A percentile compares a stretch with the other conserved stretches of the same genome.
Evolutionary conservation across 2,113 vertebrate species (phyloP).

Genomic region (Macroglossus sobrinus): DNA sequence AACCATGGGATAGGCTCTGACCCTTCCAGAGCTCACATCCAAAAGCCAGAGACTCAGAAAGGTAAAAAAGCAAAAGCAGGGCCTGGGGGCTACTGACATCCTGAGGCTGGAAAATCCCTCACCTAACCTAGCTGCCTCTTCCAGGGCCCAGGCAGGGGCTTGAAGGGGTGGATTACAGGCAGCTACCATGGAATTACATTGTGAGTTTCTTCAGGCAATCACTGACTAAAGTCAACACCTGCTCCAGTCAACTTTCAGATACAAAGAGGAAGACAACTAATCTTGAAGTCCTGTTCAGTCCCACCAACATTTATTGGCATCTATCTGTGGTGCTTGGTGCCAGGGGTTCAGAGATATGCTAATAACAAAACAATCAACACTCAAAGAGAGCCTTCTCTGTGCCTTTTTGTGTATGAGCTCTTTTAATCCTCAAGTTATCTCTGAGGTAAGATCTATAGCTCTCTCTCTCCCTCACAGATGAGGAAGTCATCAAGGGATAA

Average conservation of each 20-base stretch:
- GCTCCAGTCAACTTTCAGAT: not conserved
- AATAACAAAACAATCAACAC: not conserved
- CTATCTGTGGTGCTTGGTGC: too few relatives aligned
- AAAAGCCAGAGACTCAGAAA: not conserved
- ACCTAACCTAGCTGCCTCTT: not conserved
- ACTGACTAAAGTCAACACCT: not conserved
- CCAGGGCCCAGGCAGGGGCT: not conserved
- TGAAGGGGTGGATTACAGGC: too few relatives aligned
- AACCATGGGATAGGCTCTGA: not conserved
- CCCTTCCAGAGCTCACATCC: not conserved
- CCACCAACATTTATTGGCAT: not conserved
- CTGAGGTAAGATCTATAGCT: not conserved
- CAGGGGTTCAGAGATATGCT: not conserved
- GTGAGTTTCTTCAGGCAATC: not conserved
- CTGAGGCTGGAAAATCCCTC: not conserved
- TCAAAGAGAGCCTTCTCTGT: not conserved
- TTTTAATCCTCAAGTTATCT: not conserved
- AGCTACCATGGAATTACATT: not conserved
- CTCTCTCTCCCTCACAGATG: not conserved
- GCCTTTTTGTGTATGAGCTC: not conserved
- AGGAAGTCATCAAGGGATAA: not conserved
- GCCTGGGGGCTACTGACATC: not conserved
- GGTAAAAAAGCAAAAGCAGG: not conserved
- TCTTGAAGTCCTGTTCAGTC: not conserved
- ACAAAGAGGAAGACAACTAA: not conserved